Evolutionary conservation across 2,797 vertebrate genomes (phyloP).

Genomic region (Brotogeris chrysoptera): DNA sequence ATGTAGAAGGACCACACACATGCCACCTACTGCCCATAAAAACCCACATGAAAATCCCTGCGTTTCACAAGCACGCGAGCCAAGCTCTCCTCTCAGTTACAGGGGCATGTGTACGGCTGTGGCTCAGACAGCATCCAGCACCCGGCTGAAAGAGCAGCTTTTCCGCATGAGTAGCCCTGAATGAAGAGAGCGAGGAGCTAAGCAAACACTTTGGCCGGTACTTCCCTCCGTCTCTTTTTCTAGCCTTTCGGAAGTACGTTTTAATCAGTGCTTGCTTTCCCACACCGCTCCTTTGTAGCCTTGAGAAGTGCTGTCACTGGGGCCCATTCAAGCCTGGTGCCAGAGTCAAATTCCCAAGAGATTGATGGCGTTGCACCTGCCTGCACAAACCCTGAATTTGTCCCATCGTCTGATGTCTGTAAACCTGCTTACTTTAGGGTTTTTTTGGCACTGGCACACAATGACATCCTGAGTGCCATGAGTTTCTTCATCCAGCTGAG

Average conservation of each 20-base stretch:
- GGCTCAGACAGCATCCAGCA: background rate
- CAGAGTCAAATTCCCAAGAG: conserved; percentile 1
- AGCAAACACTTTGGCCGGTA: conserved; percentile 48
- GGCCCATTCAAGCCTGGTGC: background rate
- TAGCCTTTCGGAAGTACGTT: conserved; percentile 30
- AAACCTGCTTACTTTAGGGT: background rate
- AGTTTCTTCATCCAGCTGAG: background rate
- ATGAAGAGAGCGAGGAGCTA: conserved; percentile 49
- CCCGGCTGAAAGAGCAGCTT: conserved; percentile 15
- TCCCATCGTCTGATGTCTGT: background rate
- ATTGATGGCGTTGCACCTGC: background rate
- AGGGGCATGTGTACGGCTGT: background rate
- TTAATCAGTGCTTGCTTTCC: conserved; percentile 56
- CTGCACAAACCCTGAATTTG: background rate
- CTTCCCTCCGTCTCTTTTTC: conserved; percentile 30
- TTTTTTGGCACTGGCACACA: background rate
- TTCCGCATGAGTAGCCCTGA: conserved; percentile 38
- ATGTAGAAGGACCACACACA: conserved; percentile 26
- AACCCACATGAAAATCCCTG: background rate
- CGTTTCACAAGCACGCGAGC: background rate
- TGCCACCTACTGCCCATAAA: conserved; percentile 14
- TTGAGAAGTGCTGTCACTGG: conserved; percentile 15
- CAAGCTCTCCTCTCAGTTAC: conserved; percentile 59
- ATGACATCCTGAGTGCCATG: background rate
- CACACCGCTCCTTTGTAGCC: conserved; percentile 30